Conservation (phyloP, 2,113 vertebrate genomes). For the Muntiacus muntjak region DNA sequence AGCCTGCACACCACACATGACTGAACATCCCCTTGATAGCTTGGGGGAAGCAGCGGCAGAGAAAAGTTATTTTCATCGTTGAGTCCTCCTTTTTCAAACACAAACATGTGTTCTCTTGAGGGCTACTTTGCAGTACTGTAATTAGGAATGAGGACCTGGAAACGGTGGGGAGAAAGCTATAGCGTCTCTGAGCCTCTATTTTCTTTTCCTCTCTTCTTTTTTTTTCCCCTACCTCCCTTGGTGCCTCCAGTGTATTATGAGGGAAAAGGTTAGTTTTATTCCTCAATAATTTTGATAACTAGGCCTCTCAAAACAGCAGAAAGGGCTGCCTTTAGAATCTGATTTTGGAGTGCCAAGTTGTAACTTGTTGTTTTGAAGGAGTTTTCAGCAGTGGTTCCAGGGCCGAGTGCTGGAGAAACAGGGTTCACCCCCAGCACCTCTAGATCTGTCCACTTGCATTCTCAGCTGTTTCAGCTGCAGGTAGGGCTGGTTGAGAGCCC, state of each 20-base stretch:
- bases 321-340: neutral
- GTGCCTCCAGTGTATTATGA: neutral
- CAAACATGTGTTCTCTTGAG: neutral
- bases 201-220: neutral
- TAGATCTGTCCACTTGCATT: neutral
- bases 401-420: neutral
- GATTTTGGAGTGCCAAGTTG: neutral
- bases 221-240: too few relatives aligned
- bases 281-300: conserved; percentile 19
- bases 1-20: neutral
- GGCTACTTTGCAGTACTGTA: neutral
- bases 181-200: neutral
- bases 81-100: neutral
- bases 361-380: neutral
- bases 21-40: neutral
- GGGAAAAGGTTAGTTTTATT: neutral
- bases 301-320: conserved; percentile 30
- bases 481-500: neutral
- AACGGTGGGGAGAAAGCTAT: neutral
- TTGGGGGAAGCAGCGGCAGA: neutral
- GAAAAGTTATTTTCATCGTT: neutral
- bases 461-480: neutral
- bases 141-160: neutral
- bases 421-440: neutral
- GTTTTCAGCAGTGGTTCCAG: neutral